phyloP scores from a whole-genome alignment of 2,113 vertebrate species.

The Rallus limicola region DNA sequence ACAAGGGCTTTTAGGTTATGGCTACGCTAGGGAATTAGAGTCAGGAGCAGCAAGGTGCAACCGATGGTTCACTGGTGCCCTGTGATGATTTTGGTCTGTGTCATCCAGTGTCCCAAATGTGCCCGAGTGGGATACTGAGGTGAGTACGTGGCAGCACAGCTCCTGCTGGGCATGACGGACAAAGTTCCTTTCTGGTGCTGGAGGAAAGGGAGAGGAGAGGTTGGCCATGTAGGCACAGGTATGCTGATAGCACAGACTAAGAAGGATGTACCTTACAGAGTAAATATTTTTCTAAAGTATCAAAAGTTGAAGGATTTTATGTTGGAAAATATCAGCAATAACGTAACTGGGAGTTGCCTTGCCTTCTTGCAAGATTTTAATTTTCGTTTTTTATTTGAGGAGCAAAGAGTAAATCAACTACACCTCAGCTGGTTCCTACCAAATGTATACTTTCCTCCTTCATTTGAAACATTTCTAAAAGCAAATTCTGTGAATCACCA shows the following conservation, averaged over 20 bases:
- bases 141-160: background rate
- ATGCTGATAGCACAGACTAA: background rate
- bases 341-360: background rate
- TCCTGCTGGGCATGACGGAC: background rate
- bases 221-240: accelerated
- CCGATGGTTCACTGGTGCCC: background rate
- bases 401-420: background rate
- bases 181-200: background rate
- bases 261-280: background rate
- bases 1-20: background rate
- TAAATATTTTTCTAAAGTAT: background rate
- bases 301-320: background rate
- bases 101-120: background rate
- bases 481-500: background rate
- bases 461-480: background rate
- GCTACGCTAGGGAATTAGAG: background rate
- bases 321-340: background rate
- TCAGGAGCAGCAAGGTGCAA: background rate
- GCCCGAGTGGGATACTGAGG: background rate
- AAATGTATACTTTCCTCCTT: background rate
- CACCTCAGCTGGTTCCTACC: background rate
- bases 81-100: background rate
- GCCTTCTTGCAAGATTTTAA: background rate
- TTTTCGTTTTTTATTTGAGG: background rate
- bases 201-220: background rate